Conservation (phyloP, 2,888 invertebrate genomes). For the Lucinisca nassula region DNA sequence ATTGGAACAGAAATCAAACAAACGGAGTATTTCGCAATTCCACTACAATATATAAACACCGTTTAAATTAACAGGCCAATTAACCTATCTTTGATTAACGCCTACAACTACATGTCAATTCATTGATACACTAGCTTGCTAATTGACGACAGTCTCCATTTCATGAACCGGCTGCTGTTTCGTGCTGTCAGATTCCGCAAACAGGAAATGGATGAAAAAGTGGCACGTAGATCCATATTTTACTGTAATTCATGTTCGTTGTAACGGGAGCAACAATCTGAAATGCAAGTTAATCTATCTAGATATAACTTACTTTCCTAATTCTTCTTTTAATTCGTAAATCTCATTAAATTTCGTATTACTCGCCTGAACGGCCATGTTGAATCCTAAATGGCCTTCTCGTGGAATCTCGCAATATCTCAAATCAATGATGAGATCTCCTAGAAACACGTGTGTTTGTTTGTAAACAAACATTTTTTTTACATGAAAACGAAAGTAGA, state of each 20-base stretch:
- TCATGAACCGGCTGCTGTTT: not conserved
- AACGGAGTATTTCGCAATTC: too few relatives aligned
- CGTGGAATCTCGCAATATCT: slow-evolving; percentile 78
- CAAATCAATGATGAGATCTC: slow-evolving; percentile 68
- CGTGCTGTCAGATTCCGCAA: slow-evolving; percentile 33
- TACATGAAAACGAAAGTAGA: too few relatives aligned
- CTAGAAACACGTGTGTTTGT: slow-evolving; percentile 66
- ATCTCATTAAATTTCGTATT: slow-evolving; percentile 99
- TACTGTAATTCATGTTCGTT: not conserved
- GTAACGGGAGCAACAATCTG: not conserved
- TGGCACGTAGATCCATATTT: not conserved
- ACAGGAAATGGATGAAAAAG: slow-evolving; percentile 27
- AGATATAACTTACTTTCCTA: slow-evolving; percentile 96
- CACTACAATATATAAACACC: too few relatives aligned
- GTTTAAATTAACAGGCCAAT: too few relatives aligned
- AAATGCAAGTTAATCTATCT: not conserved
- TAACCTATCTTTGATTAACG: too few relatives aligned
- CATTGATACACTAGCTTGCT: not conserved
- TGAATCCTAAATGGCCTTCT: slow-evolving; percentile 86
- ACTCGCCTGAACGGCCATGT: slow-evolving; percentile 89
- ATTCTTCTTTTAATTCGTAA: slow-evolving; percentile 99
- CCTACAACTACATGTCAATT: too few relatives aligned
- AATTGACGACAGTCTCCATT: not conserved
- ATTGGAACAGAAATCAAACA: too few relatives aligned
- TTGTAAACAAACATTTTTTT: slow-evolving; percentile 8